These are phyloP conservation scores for Acrocephalus scirpaceus DNA, from an alignment of 2,797 vertebrate species.

Conservation along the genomic window DNA sequence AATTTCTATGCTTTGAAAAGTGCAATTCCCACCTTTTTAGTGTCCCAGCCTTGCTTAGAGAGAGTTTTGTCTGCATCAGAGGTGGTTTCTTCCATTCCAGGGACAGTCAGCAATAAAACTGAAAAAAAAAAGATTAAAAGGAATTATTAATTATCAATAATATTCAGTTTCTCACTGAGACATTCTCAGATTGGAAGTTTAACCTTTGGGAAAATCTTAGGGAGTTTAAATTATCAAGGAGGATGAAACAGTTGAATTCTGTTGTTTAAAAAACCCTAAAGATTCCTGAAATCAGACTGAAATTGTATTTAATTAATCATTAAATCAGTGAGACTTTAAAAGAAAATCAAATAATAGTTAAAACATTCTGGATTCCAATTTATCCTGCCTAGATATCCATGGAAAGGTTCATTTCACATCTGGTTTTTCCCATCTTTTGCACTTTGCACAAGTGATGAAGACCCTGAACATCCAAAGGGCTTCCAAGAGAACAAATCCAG, in stretches of 20 bases:
- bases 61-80: slow-evolving; percentile 86
- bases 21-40: slow-evolving; percentile 84
- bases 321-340: background rate
- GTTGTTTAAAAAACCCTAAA: background rate
- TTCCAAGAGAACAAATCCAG: background rate
- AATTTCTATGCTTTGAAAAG: rapidly evolving
- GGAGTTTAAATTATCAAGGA: background rate
- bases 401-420: background rate
- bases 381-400: background rate
- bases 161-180: background rate
- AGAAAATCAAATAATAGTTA: background rate
- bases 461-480: rapidly evolving
- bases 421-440: background rate
- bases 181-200: background rate
- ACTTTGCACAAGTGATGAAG: background rate
- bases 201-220: background rate
- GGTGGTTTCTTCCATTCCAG: slow-evolving; percentile 89
- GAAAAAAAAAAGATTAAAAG: background rate
- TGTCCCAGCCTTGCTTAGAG: slow-evolving; percentile 89
- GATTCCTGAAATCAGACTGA: background rate
- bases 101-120: slow-evolving; percentile 92
- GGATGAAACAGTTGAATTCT: background rate
- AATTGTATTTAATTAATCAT: background rate
- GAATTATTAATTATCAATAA: background rate
- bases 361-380: background rate